These are phyloP conservation scores for Trachymyrmex cornetzi DNA, from an alignment of 1,140 invertebrate genomes.

Conservation along the genomic window DNA sequence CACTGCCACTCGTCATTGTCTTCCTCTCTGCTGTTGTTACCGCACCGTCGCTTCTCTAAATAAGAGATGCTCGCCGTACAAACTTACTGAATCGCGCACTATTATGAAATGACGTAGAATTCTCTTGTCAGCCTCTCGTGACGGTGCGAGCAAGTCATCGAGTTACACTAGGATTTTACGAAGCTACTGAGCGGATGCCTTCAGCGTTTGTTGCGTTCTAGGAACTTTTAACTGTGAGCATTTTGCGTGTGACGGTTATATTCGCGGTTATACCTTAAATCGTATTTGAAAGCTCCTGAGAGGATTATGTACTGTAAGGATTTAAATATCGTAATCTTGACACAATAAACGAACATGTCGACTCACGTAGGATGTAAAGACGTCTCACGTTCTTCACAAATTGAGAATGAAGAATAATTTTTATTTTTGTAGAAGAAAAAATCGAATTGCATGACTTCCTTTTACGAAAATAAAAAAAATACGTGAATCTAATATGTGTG, in stretches of 20 bases:
- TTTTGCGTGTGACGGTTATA: not conserved
- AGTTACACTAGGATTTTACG: not conserved
- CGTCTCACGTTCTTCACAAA: too few relatives aligned
- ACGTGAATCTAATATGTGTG: not conserved
- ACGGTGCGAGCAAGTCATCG: not conserved
- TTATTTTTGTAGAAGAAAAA: not conserved
- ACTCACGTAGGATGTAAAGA: not conserved
- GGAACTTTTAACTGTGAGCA: not conserved
- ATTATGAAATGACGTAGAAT: slow-evolving; percentile 31
- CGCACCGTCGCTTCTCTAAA: not conserved
- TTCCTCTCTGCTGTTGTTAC: not conserved
- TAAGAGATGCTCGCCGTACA: not conserved
- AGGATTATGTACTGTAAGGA: not conserved
- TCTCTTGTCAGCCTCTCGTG: not conserved
- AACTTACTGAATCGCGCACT: slow-evolving; percentile 15
- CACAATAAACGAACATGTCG: not conserved
- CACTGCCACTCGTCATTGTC: not conserved
- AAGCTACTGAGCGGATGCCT: not conserved
- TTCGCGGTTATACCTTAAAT: not conserved
- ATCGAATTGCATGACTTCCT: not conserved
- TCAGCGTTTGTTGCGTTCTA: not conserved
- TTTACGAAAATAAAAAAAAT: not conserved
- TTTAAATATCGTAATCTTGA: not conserved
- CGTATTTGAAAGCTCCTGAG: not conserved
- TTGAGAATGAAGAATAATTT: not conserved